Conservation (phyloP, 2,797 vertebrate genomes). For the Bradypodion ventrale region DNA sequence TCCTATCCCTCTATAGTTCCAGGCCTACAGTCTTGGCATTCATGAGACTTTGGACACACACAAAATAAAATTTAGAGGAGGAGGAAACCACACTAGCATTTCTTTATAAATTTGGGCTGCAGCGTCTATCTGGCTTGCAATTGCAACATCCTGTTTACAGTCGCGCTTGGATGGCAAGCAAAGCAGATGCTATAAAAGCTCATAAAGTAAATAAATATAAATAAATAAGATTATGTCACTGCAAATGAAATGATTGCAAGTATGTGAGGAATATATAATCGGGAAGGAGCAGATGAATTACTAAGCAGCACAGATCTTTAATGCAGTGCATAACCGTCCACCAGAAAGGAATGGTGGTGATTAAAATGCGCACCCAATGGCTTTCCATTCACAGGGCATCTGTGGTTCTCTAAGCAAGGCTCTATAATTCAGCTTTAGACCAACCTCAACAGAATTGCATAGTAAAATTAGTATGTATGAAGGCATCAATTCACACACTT, state of each 20-base stretch:
- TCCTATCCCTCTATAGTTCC: conserved; percentile 32
- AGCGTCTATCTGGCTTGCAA: conserved; percentile 44
- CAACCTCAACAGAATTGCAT: neutral
- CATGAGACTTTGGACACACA: neutral
- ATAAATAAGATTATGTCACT: conserved; percentile 76
- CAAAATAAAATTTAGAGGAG: neutral
- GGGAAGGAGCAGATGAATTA: conserved; percentile 39
- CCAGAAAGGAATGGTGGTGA: conserved; percentile 19
- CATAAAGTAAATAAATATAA: conserved; percentile 71
- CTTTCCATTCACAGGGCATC: neutral
- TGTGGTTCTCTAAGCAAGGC: neutral
- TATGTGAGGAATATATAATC: conserved; percentile 57
- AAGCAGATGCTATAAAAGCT: conserved; percentile 69
- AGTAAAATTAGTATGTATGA: neutral
- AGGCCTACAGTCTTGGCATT: neutral
- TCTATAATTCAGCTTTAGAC: neutral
- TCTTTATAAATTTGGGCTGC: conserved; percentile 30
- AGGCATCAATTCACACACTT: neutral
- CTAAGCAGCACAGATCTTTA: conserved; percentile 45
- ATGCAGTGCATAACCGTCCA: neutral
- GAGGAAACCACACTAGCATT: neutral
- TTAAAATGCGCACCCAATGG: neutral
- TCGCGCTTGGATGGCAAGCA: conserved; percentile 62
- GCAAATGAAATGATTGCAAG: conserved; percentile 70
- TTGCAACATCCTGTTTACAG: conserved; percentile 70